Evolutionary conservation across 2,888 invertebrate genomes (phyloP).

Genomic region (Empis livida): DNA sequence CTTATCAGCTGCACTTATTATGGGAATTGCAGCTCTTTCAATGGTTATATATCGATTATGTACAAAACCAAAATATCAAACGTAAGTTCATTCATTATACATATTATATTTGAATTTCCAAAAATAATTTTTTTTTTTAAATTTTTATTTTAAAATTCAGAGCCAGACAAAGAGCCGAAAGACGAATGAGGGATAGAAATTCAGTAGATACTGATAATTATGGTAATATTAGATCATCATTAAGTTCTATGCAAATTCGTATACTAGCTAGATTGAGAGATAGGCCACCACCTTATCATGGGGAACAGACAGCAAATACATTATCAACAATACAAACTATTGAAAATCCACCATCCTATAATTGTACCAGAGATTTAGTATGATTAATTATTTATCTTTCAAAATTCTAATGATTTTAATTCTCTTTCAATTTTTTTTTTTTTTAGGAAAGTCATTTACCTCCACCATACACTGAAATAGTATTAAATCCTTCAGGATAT

Average conservation of each 20-base stretch:
- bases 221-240: constrained; percentile 13
- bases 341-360: constrained; percentile 15
- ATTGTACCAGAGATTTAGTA: constrained; percentile 7
- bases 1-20: constrained; percentile 17
- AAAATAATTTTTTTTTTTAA: not conserved
- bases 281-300: constrained; percentile 19
- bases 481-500: constrained; percentile 9
- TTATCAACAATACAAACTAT: not conserved
- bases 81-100: constrained; percentile 10
- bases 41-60: constrained; percentile 18
- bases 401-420: no score
- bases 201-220: constrained; percentile 7
- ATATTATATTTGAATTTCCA: not conserved
- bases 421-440: not conserved
- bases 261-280: constrained; percentile 17
- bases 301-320: constrained; percentile 1
- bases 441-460: constrained; percentile 12
- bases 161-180: constrained; percentile 11
- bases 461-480: constrained; percentile 15
- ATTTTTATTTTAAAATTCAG: constrained; percentile 6
- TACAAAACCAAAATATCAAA: constrained; percentile 15
- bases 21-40: constrained; percentile 19
- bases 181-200: constrained; percentile 1
- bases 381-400: no score
- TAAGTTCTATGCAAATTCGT: constrained; percentile 18